Evolutionary conservation across 2,888 invertebrate genomes (phyloP), one percentile per base, ranked within the genome.

Genomic region (Tricholauxania praeusta): DNA sequence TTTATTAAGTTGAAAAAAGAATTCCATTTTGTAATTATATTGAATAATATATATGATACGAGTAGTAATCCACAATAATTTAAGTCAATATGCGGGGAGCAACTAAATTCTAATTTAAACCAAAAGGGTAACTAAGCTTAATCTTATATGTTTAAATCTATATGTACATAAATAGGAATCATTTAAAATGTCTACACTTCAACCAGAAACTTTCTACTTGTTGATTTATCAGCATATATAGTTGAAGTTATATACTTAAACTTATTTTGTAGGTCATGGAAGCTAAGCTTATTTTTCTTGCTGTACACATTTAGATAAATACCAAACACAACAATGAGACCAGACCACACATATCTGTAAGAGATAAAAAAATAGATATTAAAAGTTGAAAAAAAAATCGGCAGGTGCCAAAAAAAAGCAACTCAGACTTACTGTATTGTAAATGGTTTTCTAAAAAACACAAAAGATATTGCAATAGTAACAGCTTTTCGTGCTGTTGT

Each of bases 221-320:
- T 79, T 5, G 83, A 80, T 10, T 79, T 79, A 0, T 32, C 82
- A 22, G n/a, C 73, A 15, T 75, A 73, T 17, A 80, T 28, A 1
- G 72, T 28, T 32, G 75, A 68, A 12, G 79, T 22, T 15, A 12
- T 55, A 47, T 76, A 71, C 55, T 77, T 78, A 2, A 81, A 75
- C 71, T 78, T 82, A 19, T 79, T 74, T 53, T 81, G 75, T 49
- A 86, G 15, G 74, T 87, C 87, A 0, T 74, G 75, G 55, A 86
- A 83, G 8, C 85, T 83, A 14, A 87, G 64, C 72, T 87, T 87
- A 79, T 91, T 88, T 75, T 89, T 90, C 86, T 97, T 98, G 85
- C 95, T 95, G 85, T 93, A 94, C 67, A 98, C 90, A 89, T 97
- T 98, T n/a, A 98, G 88, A 87, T 97, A 98, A 83, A 98, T 97